Percentiles rank a stretch among this genome's conserved stretches.
These are phyloP conservation scores for Allygus modestus DNA, from an alignment of 2,888 invertebrate genomes.

Conservation along the genomic window DNA sequence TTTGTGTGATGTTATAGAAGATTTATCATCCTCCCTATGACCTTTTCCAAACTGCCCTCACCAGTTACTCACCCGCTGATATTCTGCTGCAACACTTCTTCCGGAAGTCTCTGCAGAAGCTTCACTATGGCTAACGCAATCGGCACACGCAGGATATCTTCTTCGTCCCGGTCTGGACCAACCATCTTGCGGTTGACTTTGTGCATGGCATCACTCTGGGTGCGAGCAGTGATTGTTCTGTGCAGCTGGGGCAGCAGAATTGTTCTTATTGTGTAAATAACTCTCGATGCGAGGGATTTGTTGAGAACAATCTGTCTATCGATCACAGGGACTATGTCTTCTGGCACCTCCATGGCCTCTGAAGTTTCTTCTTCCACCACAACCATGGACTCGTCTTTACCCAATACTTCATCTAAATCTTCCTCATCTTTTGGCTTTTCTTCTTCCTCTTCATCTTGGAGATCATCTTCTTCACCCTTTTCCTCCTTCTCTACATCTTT, in stretches of 20 bases:
- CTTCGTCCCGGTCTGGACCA: conserved; percentile 88
- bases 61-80: conserved; percentile 84
- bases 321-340: conserved; percentile 74
- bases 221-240: conserved; percentile 82
- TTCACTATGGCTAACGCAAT: conserved; percentile 96
- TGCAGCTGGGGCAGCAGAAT: conserved; percentile 90
- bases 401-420: conserved; percentile 73
- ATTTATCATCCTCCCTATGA: no score
- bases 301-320: conserved; percentile 79
- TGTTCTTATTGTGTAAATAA: conserved; percentile 83
- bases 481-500: conserved; percentile 70
- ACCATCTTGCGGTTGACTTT: conserved; percentile 84
- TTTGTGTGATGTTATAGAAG: no score
- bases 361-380: conserved; percentile 69
- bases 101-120: conserved; percentile 91
- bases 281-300: conserved; percentile 85
- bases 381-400: conserved; percentile 74
- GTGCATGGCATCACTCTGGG: conserved; percentile 86
- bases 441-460: conserved; percentile 71
- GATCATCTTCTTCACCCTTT: conserved; percentile 70
- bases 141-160: conserved; percentile 93
- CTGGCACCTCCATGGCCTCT: conserved; percentile 72
- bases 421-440: conserved; percentile 70
- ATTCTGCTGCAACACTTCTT: conserved; percentile 84
- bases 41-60: no score